phyloP scores from a whole-genome alignment of 1,140 invertebrate species.

The Archegozetes longisetosus region DNA sequence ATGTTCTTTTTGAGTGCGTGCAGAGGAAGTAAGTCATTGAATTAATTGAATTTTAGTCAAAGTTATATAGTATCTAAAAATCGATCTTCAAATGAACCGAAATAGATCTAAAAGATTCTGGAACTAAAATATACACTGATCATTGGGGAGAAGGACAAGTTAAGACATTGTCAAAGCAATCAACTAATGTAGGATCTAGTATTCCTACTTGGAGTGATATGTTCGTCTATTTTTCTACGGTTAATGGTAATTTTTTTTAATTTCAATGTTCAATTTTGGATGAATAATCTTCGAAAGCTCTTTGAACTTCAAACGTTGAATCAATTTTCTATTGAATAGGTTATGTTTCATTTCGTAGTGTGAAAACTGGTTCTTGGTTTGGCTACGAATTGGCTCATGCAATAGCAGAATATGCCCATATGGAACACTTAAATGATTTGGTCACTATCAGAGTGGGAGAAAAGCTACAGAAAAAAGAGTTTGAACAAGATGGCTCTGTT shows the following conservation, averaged over 20 bases:
- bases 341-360: background rate
- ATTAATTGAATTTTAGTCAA: no score
- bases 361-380: background rate
- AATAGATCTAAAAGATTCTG: background rate
- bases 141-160: no score
- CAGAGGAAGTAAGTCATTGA: constrained; percentile 6
- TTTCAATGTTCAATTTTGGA: no score
- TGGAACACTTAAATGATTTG: background rate
- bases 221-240: background rate
- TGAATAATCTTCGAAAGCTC: no score
- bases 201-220: background rate
- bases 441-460: background rate
- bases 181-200: no score
- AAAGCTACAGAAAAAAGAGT: background rate
- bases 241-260: background rate
- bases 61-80: no score
- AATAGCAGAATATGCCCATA: background rate
- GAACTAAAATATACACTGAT: background rate
- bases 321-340: no score
- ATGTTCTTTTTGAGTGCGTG: constrained; percentile 6
- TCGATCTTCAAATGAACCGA: background rate
- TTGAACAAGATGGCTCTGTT: background rate
- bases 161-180: no score
- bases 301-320: no score
- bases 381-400: background rate